Evolutionary conservation across 2,888 invertebrate genomes (phyloP), one percentile per base, ranked within the genome.

Genomic region (Tenthredo scrophulariae): DNA sequence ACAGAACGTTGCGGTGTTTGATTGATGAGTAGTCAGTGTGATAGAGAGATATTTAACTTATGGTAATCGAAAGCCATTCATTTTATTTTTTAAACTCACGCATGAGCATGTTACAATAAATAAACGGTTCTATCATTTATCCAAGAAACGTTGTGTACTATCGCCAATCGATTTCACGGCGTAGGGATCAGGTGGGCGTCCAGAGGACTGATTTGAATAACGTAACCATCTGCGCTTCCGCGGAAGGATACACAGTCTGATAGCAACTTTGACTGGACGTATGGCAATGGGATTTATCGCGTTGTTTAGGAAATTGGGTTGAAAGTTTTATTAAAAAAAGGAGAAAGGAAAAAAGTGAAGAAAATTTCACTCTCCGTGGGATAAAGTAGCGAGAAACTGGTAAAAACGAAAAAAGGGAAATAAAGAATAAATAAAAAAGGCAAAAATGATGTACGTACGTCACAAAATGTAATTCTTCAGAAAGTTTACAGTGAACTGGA

Each of bases 261-360:
- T 74, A 74, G 37, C 72, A 74, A 74, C 72, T 74, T n/a, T 22
- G 18, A 74, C 22, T 43, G 72, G 26, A 40, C 72, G 62, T 62
- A 13, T 40, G 22, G 26, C 43, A 7, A 10, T 22, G 2, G 43
- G 26, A n/a, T 74, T 74, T 40, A 18, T n/a, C n/a, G n/a, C 72
- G n/a, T 72, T n/a, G 37, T 4, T n/a, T n/a, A 18, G 9, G 5
- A 72, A 72, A 72, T 72, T 72, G 37, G n/a, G 40, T 4, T 18
- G 29, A 29, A 65, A 29, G 13, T 65, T 67, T 67, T 26, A 67
- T 7, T 7, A 1, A 15, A 18, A 13, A 33, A 18, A 33, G 0
- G 5, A 33, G 18, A 6, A 26, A 13, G 1, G 15, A 18, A 67
- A 67, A 6, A 67, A 67, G 33, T 33, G 0, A 26, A 67, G 7